Base-by-base conservation (phyloP, 2,113 vertebrate genomes). In the Amphiprion percula region DNA sequence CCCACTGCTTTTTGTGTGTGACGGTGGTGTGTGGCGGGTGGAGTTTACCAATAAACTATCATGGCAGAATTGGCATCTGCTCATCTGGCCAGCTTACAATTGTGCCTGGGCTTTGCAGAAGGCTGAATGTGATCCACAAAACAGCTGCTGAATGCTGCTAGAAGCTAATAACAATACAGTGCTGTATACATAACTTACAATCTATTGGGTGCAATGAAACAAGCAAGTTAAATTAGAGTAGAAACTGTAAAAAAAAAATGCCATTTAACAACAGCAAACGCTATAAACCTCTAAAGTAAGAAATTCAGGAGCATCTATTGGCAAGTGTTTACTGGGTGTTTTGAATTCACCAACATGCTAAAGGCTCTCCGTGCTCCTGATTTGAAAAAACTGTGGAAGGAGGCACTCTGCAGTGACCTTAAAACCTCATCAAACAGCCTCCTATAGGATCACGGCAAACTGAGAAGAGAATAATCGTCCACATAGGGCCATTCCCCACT, bases 1-100 rank as follows among this genome's bases (percentile, higher is more conserved):
- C 53, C 28, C 61, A 15, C 68, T 83, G 83, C 73, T 88, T 90
- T 85, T 52, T 83, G 75, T 84, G 62, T 77, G 74, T 12, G 50
- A 23, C 33, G 71, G 73, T 64, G 72, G 74, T 78, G 79, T 69
- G 81, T 65, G 80, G 77, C 28, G 47, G 77, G 53, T 49, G 10
- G 70, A 44, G 50, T 54, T 30, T 65, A 79, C 86, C 88, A 90
- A 88, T 79, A 93, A 94, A 84, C 76, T 52, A 49, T 67, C 37
- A 11, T 62, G 85, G 78, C 75, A 83, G 74, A 83, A 78, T 39
- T 77, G 72, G 82, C 82, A 81, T 79, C 47, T 28, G 0, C 50
- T 80, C 26, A 26, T 41, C 49, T 68, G 69, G 80, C 44, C 49
- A 56, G 62, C 41, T 63, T 73, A 85, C 60, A 79, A 85, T 56